These are phyloP conservation scores for Cranoglanis bouderius DNA, from an alignment of 2,113 vertebrate genomes.

Conservation along the genomic window DNA sequence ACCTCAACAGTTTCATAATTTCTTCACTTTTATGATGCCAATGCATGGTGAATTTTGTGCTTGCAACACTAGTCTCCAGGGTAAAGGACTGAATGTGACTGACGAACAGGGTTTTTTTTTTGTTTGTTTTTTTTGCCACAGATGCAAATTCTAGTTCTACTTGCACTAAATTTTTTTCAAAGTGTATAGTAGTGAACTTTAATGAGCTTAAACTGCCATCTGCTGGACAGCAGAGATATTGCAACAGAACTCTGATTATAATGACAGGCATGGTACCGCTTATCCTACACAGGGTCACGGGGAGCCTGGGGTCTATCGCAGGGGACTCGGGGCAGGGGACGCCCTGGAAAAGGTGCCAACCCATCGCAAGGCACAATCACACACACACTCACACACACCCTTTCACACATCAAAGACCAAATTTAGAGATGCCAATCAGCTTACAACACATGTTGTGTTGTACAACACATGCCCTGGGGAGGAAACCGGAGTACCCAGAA, in stretches of 20 bases:
- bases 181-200: neutral
- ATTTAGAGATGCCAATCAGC: no score
- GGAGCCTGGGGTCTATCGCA: no score
- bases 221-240: conserved; percentile 20
- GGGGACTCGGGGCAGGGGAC: no score
- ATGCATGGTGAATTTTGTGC: neutral
- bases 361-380: no score
- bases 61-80: neutral
- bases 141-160: conserved; percentile 12
- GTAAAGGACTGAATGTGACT: neutral
- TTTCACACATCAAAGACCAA: no score
- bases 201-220: conserved; percentile 30
- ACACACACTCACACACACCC: no score
- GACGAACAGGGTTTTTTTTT: neutral
- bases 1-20: conserved; percentile 2
- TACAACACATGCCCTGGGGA: no score
- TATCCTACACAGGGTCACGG: no score
- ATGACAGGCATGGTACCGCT: neutral
- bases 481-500: no score
- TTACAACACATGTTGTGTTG: no score
- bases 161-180: neutral
- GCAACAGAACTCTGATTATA: neutral
- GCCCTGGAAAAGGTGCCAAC: no score
- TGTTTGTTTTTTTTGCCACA: neutral
- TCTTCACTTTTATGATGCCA: neutral